Evolutionary conservation across 2,113 vertebrate species (phyloP).

Genomic region (Bufo bufo): DNA sequence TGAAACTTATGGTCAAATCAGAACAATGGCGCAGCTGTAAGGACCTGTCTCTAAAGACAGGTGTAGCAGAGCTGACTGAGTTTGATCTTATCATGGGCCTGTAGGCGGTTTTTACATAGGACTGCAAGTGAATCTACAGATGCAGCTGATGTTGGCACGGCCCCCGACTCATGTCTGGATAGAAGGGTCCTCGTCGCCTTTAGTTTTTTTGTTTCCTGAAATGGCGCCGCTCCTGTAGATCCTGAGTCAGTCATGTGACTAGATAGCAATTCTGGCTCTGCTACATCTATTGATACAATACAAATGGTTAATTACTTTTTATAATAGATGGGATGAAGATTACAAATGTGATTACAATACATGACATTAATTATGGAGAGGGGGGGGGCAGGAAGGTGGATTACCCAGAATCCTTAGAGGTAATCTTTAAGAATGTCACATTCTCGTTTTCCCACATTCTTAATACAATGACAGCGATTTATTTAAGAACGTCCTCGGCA

Average conservation of each 20-base stretch:
- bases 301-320: background rate
- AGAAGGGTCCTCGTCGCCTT: background rate
- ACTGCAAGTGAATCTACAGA: background rate
- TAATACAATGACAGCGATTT: background rate
- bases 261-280: background rate
- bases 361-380: background rate
- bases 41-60: background rate
- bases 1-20: background rate
- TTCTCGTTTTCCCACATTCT: slow-evolving; percentile 12
- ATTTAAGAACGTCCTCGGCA: background rate
- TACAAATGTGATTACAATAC: background rate
- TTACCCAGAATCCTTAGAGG: slow-evolving; percentile 8
- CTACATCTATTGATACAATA: background rate
- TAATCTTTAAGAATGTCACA: slow-evolving; percentile 23
- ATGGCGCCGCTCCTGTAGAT: background rate
- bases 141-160: background rate
- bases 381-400: background rate
- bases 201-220: background rate
- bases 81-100: background rate
- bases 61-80: background rate
- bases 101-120: background rate
- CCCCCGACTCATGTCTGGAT: background rate
- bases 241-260: background rate
- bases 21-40: background rate
- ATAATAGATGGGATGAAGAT: background rate